phyloP scores from a whole-genome alignment of 1,140 invertebrate genomes.

The Acyrthosiphon pisum region DNA sequence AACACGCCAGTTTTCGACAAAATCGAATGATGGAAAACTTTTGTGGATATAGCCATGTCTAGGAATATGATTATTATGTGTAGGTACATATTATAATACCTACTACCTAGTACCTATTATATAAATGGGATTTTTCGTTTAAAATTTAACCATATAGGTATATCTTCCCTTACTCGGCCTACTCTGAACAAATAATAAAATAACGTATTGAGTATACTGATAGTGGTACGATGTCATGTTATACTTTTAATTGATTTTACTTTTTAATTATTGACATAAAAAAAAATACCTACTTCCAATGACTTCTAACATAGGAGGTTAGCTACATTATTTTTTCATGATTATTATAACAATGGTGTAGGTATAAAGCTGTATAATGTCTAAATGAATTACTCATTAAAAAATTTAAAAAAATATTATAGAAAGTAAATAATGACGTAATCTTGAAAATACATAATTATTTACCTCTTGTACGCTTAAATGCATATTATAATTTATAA shows the following conservation, averaged over 20 bases:
- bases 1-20: neutral
- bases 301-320: neutral
- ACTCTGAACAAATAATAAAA: neutral
- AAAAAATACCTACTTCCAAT: neutral
- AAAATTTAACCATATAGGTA: neutral
- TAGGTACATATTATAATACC: too few species aligned
- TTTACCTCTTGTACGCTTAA: neutral
- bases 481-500: neutral
- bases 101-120: too few species aligned
- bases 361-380: neutral
- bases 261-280: neutral
- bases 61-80: neutral
- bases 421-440: conserved; percentile 27
- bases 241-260: neutral
- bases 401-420: neutral
- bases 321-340: neutral
- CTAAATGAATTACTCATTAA: neutral
- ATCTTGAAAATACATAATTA: neutral
- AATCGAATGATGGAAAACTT: neutral
- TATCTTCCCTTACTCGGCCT: neutral
- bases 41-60: neutral
- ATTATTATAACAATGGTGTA: neutral
- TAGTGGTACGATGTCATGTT: neutral
- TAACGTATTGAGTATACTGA: neutral
- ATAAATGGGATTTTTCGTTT: too few species aligned